Conservation (phyloP, 2,888 invertebrate genomes). For the Apomyelois bistriatella region DNA sequence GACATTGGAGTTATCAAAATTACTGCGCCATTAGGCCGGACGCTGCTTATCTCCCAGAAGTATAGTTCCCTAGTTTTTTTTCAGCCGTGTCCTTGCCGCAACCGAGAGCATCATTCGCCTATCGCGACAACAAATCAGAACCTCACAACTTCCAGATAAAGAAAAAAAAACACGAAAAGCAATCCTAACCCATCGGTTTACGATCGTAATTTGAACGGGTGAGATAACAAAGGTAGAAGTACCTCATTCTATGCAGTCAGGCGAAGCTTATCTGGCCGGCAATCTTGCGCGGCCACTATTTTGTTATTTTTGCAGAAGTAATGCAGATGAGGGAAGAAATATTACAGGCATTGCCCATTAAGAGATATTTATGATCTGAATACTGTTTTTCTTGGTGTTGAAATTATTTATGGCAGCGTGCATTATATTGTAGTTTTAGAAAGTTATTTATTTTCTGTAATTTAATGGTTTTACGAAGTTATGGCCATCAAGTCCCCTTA, state of each 20-base stretch:
- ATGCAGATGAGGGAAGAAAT: conserved; percentile 69
- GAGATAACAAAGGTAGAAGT: conserved; percentile 51
- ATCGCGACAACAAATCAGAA: conserved; percentile 68
- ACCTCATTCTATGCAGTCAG: conserved; percentile 57
- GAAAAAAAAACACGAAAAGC: conserved; percentile 33
- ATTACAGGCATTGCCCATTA: conserved; percentile 59
- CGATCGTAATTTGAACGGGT: conserved; percentile 45
- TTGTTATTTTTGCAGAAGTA: conserved; percentile 73
- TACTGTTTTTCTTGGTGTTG: conserved; percentile 52
- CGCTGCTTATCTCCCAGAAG: conserved; percentile 48
- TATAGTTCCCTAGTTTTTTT: conserved; percentile 66
- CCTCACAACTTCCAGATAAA: conserved; percentile 53
- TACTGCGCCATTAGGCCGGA: conserved; percentile 40
- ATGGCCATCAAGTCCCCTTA: no score
- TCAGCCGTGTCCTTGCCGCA: conserved; percentile 61
- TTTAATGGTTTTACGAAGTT: no score
- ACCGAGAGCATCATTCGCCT: conserved; percentile 65
- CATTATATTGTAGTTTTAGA: background rate
- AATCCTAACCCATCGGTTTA: conserved; percentile 42
- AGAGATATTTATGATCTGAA: conserved; percentile 54
- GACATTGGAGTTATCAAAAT: conserved; percentile 38
- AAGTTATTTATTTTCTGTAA: background rate
- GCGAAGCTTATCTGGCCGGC: conserved; percentile 57
- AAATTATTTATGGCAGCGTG: conserved; percentile 52
- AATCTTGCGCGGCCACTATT: conserved; percentile 61